Percentiles rank a stretch among this genome's conserved stretches.
phyloP scores from a whole-genome alignment of 2,888 invertebrate genomes.

The Cantharis rufa region DNA sequence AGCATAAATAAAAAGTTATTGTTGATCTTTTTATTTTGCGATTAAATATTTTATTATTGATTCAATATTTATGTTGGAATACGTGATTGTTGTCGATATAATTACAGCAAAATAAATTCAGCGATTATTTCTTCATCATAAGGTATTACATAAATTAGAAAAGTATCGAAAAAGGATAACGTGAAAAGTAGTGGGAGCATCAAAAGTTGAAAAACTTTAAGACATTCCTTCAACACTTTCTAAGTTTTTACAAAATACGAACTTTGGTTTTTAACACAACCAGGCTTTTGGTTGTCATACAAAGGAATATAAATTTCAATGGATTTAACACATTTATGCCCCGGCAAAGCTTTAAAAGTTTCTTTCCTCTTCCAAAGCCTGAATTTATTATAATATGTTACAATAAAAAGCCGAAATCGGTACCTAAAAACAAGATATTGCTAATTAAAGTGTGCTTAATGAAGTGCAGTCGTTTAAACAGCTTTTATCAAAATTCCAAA shows the following conservation, averaged over 20 bases:
- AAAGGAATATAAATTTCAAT: conserved; percentile 30
- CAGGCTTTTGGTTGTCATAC: conserved; percentile 30
- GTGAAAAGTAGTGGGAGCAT: neutral
- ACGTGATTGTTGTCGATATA: neutral
- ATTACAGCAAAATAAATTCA: neutral
- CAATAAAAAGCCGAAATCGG: neutral
- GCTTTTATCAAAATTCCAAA: neutral
- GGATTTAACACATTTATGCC: conserved; percentile 32
- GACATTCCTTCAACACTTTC: conserved; percentile 29
- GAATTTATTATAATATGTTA: neutral
- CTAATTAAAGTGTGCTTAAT: neutral
- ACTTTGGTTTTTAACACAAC: conserved; percentile 27
- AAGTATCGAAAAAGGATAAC: neutral
- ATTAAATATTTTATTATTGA: too few species aligned
- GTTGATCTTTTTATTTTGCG: too few species aligned
- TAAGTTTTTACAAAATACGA: conserved; percentile 28
- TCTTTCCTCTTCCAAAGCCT: neutral
- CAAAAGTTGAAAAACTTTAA: conserved; percentile 27
- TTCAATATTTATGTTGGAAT: too few species aligned
- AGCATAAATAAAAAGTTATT: too few species aligned
- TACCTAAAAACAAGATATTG: neutral
- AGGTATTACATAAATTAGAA: neutral
- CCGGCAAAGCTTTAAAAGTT: neutral
- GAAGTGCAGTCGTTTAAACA: neutral
- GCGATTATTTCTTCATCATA: neutral